phyloP scores from a whole-genome alignment of 2,888 invertebrate species.

The Oligia fasciuncula region DNA sequence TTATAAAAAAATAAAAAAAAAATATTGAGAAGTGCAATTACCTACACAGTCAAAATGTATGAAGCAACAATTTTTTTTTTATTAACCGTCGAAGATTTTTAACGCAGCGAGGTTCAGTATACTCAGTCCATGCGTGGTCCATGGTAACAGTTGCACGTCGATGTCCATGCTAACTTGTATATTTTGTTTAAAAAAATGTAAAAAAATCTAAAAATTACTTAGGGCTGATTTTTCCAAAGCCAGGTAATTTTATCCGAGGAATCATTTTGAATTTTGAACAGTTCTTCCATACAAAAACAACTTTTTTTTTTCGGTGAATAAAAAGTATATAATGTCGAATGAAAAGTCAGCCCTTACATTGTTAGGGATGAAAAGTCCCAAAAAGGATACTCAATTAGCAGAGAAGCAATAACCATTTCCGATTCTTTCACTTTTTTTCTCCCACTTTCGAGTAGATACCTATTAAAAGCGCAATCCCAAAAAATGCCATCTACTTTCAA shows the following conservation, averaged over 20 bases:
- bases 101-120: no score
- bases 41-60: no score
- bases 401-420: neutral
- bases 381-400: neutral
- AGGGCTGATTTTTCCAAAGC: neutral
- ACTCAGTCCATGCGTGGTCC: no score
- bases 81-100: no score
- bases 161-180: neutral
- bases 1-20: no score
- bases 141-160: neutral
- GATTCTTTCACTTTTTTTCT: neutral
- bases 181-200: neutral
- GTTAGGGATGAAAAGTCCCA: neutral
- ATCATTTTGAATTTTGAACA: neutral
- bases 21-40: no score
- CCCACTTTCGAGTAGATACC: neutral
- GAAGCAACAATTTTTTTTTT: no score
- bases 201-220: neutral
- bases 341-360: neutral
- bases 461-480: slow-evolving; percentile 37
- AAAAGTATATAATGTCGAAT: neutral
- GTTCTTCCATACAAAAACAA: neutral
- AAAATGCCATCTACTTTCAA: slow-evolving; percentile 27
- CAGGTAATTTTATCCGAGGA: neutral
- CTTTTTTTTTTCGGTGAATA: neutral